phyloP scores from a whole-genome alignment of 2,888 invertebrate genomes.

The Hipparchia sbordonii region DNA sequence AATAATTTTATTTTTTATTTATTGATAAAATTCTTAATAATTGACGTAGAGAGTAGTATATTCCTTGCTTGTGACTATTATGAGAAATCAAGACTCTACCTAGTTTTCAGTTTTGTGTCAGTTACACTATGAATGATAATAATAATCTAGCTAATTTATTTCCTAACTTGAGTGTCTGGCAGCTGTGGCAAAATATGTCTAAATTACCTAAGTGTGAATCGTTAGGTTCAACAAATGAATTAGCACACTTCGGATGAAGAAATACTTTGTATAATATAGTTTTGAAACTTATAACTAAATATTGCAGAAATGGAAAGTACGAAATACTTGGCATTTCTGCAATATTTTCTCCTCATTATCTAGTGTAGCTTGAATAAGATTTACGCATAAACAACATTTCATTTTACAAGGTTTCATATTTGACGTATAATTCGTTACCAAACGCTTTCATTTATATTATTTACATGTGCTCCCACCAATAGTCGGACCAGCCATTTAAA shows the following conservation, averaged over 20 bases:
- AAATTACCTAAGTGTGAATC: conserved; percentile 1
- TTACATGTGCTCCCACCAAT: too few relatives aligned
- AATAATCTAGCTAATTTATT: background rate
- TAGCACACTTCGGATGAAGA: background rate
- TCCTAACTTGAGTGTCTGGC: background rate
- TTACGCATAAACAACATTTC: too few relatives aligned
- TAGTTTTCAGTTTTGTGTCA: too few relatives aligned
- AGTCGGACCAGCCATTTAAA: too few relatives aligned
- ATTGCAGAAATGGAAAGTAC: too few relatives aligned
- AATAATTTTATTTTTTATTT: background rate
- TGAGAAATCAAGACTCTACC: too few relatives aligned
- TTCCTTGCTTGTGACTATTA: too few relatives aligned
- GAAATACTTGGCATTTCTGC: background rate
- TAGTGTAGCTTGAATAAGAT: background rate
- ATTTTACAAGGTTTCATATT: too few relatives aligned
- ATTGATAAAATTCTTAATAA: too few relatives aligned
- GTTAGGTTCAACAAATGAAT: background rate
- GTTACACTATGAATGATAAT: background rate
- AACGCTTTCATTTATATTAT: too few relatives aligned
- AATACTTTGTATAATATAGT: background rate
- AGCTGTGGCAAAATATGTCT: background rate
- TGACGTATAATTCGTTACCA: too few relatives aligned
- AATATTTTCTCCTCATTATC: background rate
- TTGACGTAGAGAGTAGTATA: too few relatives aligned
- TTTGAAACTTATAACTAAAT: background rate